These are phyloP conservation scores for Periophthalmus modestus DNA, from an alignment of 2,113 vertebrate genomes.

Conservation along the genomic window DNA sequence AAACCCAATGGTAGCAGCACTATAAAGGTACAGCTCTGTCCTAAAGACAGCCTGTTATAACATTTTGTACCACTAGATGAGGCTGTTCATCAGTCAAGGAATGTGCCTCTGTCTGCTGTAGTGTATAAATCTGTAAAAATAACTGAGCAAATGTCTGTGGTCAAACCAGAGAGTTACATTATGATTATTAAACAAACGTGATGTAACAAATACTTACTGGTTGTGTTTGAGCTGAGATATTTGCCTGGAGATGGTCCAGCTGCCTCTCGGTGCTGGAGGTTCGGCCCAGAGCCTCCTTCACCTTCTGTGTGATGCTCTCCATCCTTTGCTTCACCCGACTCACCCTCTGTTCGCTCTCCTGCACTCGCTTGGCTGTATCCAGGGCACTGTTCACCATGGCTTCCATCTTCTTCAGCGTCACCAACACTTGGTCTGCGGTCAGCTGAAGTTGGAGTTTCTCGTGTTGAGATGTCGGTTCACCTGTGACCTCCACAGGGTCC, in stretches of 20 bases:
- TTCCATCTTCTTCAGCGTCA: conserved; percentile 65
- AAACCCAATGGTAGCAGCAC: background rate
- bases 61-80: conserved; percentile 1
- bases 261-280: conserved; percentile 46
- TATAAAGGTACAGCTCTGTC: background rate
- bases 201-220: conserved; percentile 37
- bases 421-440: conserved; percentile 51
- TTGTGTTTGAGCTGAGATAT: conserved; percentile 36
- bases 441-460: conserved; percentile 20
- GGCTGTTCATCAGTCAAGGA: background rate
- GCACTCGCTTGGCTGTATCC: conserved; percentile 58
- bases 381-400: conserved; percentile 58
- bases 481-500: conserved; percentile 32
- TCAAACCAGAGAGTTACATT: background rate
- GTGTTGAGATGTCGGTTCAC: conserved; percentile 23
- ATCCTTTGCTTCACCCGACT: conserved; percentile 65
- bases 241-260: conserved; percentile 52
- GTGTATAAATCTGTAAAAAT: background rate
- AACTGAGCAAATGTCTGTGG: background rate
- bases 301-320: conserved; percentile 62
- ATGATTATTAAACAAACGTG: background rate
- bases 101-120: background rate
- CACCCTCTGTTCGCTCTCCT: conserved; percentile 63
- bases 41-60: background rate
- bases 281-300: conserved; percentile 64